These are phyloP conservation scores for Lepus townsendii DNA, from an alignment of 2,797 vertebrate genomes.

Conservation along the genomic window DNA sequence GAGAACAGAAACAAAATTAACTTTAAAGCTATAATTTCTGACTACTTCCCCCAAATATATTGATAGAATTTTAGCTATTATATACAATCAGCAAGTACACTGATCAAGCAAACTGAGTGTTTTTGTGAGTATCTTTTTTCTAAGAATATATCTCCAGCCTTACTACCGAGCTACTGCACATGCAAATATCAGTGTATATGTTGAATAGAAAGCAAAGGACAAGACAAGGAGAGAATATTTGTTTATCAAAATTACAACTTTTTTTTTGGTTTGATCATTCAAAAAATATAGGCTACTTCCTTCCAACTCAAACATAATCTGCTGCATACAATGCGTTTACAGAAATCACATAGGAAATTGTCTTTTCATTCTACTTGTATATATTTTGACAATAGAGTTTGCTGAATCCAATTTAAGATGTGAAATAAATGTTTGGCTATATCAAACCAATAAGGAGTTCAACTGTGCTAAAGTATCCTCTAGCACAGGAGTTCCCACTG, in stretches of 20 bases:
- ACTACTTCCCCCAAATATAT: not conserved
- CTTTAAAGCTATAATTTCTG: not conserved
- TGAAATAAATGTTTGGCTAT: not conserved
- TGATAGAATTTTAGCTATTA: not conserved
- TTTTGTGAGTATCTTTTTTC: not conserved
- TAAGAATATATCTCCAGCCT: not conserved
- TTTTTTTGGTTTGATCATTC: not conserved
- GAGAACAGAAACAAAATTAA: not conserved
- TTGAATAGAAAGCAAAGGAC: not conserved
- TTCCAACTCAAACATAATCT: not conserved
- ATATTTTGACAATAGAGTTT: not conserved
- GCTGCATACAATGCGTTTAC: not conserved
- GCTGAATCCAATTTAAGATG: not conserved
- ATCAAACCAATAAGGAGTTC: not conserved
- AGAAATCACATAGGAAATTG: not conserved
- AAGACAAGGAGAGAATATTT: not conserved
- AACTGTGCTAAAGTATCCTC: not conserved
- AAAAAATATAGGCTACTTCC: not conserved
- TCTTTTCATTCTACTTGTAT: not conserved
- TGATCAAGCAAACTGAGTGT: constrained; percentile 1
- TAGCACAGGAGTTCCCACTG: not conserved
- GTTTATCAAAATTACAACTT: not conserved
- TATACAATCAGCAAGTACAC: not conserved
- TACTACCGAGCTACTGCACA: not conserved
- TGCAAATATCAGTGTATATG: not conserved